phyloP scores from a whole-genome alignment of 2,797 vertebrate genomes.

The Todus mexicanus region DNA sequence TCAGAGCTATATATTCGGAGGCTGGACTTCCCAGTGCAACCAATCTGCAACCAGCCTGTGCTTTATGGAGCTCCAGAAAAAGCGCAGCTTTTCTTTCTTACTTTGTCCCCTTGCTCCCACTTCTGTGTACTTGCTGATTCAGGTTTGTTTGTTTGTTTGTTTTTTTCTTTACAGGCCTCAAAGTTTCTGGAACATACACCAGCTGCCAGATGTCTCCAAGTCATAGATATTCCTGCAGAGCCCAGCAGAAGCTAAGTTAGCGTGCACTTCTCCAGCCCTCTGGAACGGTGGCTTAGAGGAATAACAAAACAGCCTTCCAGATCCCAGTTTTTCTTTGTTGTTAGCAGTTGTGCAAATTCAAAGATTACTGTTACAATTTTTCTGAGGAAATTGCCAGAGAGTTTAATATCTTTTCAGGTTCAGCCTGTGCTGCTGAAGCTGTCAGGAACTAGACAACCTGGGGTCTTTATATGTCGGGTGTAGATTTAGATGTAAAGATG shows the following conservation, averaged over 20 bases:
- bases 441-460: neutral
- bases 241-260: neutral
- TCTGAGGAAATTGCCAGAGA: neutral
- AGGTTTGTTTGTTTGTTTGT: neutral
- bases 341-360: neutral
- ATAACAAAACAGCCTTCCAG: neutral
- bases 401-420: neutral
- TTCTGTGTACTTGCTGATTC: neutral
- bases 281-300: neutral
- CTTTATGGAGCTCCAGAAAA: neutral
- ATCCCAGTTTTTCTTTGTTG: neutral
- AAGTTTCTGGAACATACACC: neutral
- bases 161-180: neutral
- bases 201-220: neutral
- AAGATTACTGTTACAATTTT: neutral
- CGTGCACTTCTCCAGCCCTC: neutral
- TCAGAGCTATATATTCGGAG: neutral
- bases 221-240: neutral
- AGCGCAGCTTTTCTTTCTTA: neutral
- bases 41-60: neutral
- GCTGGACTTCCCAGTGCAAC: neutral
- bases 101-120: neutral
- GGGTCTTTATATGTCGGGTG: rapidly evolving
- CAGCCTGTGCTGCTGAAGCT: neutral
- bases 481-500: neutral